Base-by-base conservation (phyloP, 2,888 invertebrate genomes). In the Brenthis daphne region DNA sequence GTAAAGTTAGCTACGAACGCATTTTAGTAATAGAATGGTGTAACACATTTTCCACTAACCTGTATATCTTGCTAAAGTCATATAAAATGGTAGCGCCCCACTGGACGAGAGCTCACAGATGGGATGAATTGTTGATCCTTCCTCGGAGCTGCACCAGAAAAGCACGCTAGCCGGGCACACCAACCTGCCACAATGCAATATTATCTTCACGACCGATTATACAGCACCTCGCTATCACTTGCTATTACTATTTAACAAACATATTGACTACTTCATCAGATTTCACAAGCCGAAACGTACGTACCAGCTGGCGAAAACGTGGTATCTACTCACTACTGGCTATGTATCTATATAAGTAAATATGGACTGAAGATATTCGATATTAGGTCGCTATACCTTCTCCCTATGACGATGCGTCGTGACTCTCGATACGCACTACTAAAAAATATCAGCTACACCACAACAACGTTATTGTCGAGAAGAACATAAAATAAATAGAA, bases 21-120 rank as follows among this genome's bases (percentile, higher is more conserved):
- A 3, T 43, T 43, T 8, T 43, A 43, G 37, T 43, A 43, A 2
- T 43, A 43, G 11, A 3, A 43, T 43, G 37, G 37, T 11, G 37
- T 43, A 43, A 43, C 11, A 43, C 11, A 43, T 43, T 43, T 43
- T 43, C 37, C 37, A 94, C 96, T 95, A 88, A 97, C 97, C 97
- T 96, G 95, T 96, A 94, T 94, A 96, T 96, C 96, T 96, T 96
- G 96, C 97, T 97, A 97, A 97, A 97, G 97, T 97, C 97, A 97
- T 97, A 97, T 97, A 97, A 97, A 96, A 96, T 94, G 95, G 95
- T 96, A 95, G 95, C 96, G 96, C 96, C 96, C 96, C 95, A 94
- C 94, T 95, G 96, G 96, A 96, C 96, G 96, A 94, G 92, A 92
- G 92, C 93, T 87, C 88, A 84, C 89, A 86, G 89, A 88, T 86